Percentiles rank a stretch among this genome's conserved stretches.
Conservation (phyloP, 2,797 vertebrate genomes). For the Gadopsis marmoratus region DNA sequence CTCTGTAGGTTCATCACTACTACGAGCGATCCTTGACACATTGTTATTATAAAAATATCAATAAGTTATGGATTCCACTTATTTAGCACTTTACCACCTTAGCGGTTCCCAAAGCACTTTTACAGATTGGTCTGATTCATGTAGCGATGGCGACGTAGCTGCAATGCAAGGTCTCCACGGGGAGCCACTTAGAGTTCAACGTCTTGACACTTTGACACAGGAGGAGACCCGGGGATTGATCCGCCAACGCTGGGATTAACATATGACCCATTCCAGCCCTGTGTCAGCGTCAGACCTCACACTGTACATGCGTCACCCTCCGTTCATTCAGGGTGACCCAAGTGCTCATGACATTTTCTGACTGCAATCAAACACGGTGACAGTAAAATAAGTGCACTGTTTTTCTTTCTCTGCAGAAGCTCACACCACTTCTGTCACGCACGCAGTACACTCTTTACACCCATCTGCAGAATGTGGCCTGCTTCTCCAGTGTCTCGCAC, state of each 20-base stretch:
- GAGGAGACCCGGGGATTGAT: no score
- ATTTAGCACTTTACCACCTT: no score
- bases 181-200: no score
- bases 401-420: constrained; percentile 48
- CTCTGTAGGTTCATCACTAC: not conserved
- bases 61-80: no score
- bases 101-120: no score
- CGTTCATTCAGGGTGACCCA: not conserved
- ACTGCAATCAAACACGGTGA: constrained; percentile 43
- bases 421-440: constrained; percentile 47
- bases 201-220: no score
- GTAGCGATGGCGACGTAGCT: no score
- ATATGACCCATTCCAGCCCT: no score
- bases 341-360: constrained; percentile 59
- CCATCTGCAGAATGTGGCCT: constrained; percentile 9
- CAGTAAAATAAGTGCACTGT: constrained; percentile 47
- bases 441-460: constrained; percentile 24
- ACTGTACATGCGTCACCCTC: not conserved
- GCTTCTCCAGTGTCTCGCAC: constrained; percentile 53
- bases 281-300: no score
- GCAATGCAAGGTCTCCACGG: no score
- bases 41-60: not conserved
- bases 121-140: no score
- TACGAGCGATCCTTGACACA: not conserved
- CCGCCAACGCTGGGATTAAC: no score